Base-by-base conservation (phyloP, 2,797 vertebrate genomes). In the Macropus fuliginosus region DNA sequence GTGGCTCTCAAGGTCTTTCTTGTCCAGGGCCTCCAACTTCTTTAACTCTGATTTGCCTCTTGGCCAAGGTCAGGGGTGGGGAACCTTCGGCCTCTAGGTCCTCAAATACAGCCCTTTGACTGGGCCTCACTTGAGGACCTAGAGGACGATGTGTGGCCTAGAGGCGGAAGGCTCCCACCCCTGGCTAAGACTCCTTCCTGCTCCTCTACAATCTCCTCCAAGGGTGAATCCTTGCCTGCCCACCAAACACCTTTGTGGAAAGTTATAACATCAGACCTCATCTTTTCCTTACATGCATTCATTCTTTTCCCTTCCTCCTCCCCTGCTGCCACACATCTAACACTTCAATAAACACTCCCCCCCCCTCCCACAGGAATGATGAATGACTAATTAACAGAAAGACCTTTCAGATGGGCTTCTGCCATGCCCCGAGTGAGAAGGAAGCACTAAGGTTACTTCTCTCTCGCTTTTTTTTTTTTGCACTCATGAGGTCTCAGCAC, bases 361-460 rank as follows among this genome's bases (percentile, higher is more conserved):
- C n/a, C 55, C 92, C 94, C 46, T 46, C 46, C 96, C 93, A 94
- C 97, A 94, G 95, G 96, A 91, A 94, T 97, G 97, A 98, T 96
- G 97, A 97, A 96, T 96, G 97, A 96, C 95, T 95, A 97, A 98
- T 98, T 98, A 98, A 98, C 95, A 97, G 95, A 96, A 96, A 97
- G 94, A 94, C 91, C 94, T 95, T 92, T 46, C 94, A 96, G 94
- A 95, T 97, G 29, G 91, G 57, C 87, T 56, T 87, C 95, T 94
- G 93, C 91, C 40, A 87, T 94, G 96, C 97, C 95, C 91, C 94
- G 95, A 97, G 94, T 28, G 74, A 97, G 95, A 96, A 97, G 92
- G 55, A 93, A 96, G 94, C 91, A 94, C 95, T 94, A 94, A 95
- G 94, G 95, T 96, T 74, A 94, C 93, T 94, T 54, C 6, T 91